phyloP scores from a whole-genome alignment of 2,113 vertebrate genomes.

The Pycnonotus jocosus region DNA sequence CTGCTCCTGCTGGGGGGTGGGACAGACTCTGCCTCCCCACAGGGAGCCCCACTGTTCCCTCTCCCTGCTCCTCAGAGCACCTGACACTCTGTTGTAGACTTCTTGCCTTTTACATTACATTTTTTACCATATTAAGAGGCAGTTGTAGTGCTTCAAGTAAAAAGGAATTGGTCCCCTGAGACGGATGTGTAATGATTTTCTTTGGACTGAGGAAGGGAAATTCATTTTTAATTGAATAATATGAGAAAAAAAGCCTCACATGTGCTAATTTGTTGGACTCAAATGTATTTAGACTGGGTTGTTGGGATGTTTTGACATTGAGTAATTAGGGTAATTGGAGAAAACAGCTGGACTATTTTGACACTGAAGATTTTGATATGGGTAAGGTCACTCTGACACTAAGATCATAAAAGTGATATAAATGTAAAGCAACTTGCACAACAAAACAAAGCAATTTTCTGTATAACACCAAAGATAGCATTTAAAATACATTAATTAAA shows the following conservation, averaged over 20 bases:
- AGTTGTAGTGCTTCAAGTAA: background rate
- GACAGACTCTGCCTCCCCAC: background rate
- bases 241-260: background rate
- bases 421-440: background rate
- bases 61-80: background rate
- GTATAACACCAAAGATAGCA: background rate
- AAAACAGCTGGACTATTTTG: background rate
- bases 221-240: conserved; percentile 45
- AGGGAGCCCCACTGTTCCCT: background rate
- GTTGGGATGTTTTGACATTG: background rate
- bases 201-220: conserved; percentile 7
- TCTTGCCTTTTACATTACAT: background rate
- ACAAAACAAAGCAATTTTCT: background rate
- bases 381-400: background rate
- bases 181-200: conserved; percentile 18
- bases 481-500: background rate
- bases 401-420: background rate
- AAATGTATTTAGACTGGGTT: conserved; percentile 22
- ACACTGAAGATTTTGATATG: background rate
- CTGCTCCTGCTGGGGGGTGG: background rate
- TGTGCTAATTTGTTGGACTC: conserved; percentile 35
- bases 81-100: background rate
- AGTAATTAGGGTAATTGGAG: background rate
- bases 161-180: conserved; percentile 17
- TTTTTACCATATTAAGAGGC: conserved; percentile 34